Base-by-base conservation (phyloP, 1,140 invertebrate genomes). In the Antheraea mylitta region DNA sequence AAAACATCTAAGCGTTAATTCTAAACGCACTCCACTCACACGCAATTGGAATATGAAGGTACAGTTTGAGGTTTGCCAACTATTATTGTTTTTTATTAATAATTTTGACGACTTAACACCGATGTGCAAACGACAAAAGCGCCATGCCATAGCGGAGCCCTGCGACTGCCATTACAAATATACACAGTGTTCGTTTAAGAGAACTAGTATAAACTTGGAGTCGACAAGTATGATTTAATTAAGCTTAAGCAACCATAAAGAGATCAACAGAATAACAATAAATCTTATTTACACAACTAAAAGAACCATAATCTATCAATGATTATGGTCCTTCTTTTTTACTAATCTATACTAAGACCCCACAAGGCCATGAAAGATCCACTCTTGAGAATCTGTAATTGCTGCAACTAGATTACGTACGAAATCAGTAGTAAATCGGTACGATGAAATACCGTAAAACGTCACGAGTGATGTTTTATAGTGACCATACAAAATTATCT, bases 101-200 rank as follows among this genome's bases (percentile, higher is more conserved):
- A 53, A 53, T 53, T 53, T 53, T 53, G 45, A 53, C 16, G 45
- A 53, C 45, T 53, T 53, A 53, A 53, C 45, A 53, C 45, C 45
- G 9, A 53, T 16, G 45, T 53, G 45, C 45, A 62, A 70, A 72
- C 71, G 66, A 72, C 68, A 72, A 76, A 85, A 84, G 85, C 82
- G 71, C 65, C 79, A 86, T 85, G 84, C 84, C 69, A 75, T 53
- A 53, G 76, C 77, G 81, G 78, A 63, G 45, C 45, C 45, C 16
- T 16, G 16, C 11, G 45, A 53, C 45, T 13, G 16, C 16, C 11
- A 6, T 13, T n/a, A 6, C 45, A 1, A 53, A 13, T 53, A 53
- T 53, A 53, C 45, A 53, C 7, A 53, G 45, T 53, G 45, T 53
- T 53, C 45, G 16, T 53, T 53, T 53, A 16, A 53, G 16, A 2